A percentile compares a stretch with the other conserved stretches of the same genome.
phyloP scores from a whole-genome alignment of 30 jellyfish, hydroid and myxozoan species.

The Phacellophora camtschatica region DNA sequence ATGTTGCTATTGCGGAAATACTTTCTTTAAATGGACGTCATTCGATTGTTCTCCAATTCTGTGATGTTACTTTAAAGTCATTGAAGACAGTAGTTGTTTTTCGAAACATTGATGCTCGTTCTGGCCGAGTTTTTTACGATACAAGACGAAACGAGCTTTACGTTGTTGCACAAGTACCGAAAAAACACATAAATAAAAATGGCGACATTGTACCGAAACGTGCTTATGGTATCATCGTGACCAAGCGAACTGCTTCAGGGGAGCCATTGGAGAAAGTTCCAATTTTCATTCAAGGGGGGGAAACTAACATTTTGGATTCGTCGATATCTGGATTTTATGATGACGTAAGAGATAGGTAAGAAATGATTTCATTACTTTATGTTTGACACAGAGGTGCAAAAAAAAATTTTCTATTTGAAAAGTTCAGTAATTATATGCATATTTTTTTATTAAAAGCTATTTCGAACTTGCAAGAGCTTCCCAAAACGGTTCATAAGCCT shows the following conservation, averaged over 20 bases:
- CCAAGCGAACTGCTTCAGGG: slow-evolving; percentile 53
- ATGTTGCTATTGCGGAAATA: slow-evolving; percentile 33
- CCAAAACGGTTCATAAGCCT: too few species aligned
- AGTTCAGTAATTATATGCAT: too few species aligned
- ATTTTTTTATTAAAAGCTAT: too few species aligned
- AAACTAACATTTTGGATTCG: slow-evolving; percentile 33
- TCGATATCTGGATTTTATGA: slow-evolving; percentile 46
- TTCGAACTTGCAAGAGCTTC: too few species aligned
- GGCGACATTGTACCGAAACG: slow-evolving; percentile 41
- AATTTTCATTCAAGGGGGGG: slow-evolving; percentile 35
- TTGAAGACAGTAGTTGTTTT: background rate
- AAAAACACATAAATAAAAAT: background rate
- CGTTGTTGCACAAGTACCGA: slow-evolving; percentile 52
- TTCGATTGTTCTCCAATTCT: background rate
- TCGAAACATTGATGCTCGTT: slow-evolving; percentile 29
- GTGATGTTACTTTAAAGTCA: background rate
- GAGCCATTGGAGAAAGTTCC: slow-evolving; percentile 7
- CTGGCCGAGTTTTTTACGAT: slow-evolving; percentile 38
- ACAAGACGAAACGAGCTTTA: slow-evolving; percentile 57
- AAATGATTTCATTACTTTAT: too few species aligned
- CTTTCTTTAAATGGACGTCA: slow-evolving; percentile 7
- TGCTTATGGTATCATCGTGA: slow-evolving; percentile 31
- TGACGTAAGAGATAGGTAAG: slow-evolving; percentile 59
- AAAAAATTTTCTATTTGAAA: too few species aligned
- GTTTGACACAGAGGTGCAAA: too few species aligned